These are phyloP conservation scores for Hypanus sabinus DNA, from an alignment of 2,113 vertebrate species.

Conservation along the genomic window DNA sequence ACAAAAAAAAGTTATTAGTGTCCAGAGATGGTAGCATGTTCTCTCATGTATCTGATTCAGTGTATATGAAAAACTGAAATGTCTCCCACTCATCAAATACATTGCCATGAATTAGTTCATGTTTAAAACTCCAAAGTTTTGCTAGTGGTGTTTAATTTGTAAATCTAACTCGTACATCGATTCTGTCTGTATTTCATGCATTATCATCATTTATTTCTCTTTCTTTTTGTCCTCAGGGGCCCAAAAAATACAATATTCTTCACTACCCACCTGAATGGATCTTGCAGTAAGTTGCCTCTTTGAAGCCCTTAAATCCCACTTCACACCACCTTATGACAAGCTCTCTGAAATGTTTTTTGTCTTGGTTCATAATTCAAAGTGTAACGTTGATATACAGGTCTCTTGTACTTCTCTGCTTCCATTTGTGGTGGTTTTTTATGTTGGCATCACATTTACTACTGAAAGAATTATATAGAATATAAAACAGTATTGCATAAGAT, in stretches of 20 bases:
- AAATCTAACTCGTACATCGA: background rate
- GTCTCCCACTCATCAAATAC: background rate
- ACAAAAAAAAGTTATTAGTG: background rate
- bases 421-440: background rate
- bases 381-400: background rate
- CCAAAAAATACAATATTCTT: conserved; percentile 65
- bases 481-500: too few species aligned
- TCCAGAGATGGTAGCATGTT: background rate
- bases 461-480: background rate
- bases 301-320: conserved; percentile 1
- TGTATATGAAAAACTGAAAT: background rate
- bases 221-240: conserved; percentile 58
- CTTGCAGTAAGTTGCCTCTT: conserved; percentile 72
- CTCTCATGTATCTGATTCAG: background rate
- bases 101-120: background rate
- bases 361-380: background rate
- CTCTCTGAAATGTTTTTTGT: background rate
- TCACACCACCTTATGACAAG: background rate
- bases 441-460: background rate
- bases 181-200: background rate
- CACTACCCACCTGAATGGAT: conserved; percentile 66
- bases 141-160: background rate
- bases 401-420: background rate
- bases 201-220: conserved; percentile 26
- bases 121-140: background rate